Conservation (phyloP, 2,797 vertebrate genomes). For the Gouania willdenowi region DNA sequence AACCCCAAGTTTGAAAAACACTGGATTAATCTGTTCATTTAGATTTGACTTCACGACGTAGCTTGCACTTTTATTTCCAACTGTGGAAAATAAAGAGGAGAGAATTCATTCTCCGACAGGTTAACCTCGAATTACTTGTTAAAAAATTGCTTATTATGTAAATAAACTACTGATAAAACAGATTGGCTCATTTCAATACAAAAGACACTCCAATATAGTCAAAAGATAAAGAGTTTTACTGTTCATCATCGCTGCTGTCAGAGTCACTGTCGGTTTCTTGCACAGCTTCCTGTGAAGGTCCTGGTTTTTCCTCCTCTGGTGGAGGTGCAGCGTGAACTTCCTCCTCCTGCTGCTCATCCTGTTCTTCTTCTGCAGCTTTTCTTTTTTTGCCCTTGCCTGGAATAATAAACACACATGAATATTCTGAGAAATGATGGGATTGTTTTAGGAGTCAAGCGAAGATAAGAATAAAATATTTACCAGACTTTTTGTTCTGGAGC, state of each 20-base stretch:
- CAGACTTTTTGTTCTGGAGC: conserved; percentile 57
- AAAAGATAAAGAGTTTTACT: conserved; percentile 58
- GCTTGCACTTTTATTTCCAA: no score
- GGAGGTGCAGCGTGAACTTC: conserved; percentile 5
- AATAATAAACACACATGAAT: background rate
- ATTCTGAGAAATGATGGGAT: no score
- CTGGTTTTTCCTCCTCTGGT: conserved; percentile 36
- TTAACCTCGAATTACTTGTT: no score
- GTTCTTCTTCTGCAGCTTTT: conserved; percentile 46
- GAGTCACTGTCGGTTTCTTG: conserved; percentile 64
- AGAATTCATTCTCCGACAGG: no score
- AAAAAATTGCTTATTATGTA: no score
- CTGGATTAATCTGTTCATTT: no score
- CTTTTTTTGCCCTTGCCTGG: conserved; percentile 66
- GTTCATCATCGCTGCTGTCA: conserved; percentile 80
- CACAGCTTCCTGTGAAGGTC: conserved; percentile 45
- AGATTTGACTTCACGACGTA: no score
- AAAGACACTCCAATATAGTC: no score
- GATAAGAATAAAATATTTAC: conserved; percentile 4
- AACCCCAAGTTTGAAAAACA: no score
- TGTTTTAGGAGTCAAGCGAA: background rate
- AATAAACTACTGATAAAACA: no score
- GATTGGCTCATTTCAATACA: no score
- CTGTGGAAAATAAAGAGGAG: no score
- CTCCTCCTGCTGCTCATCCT: conserved; percentile 14